Evolutionary conservation across 2,888 invertebrate species (phyloP), one percentile per base, ranked within the genome.

Genomic region (Drosophila phalerata): DNA sequence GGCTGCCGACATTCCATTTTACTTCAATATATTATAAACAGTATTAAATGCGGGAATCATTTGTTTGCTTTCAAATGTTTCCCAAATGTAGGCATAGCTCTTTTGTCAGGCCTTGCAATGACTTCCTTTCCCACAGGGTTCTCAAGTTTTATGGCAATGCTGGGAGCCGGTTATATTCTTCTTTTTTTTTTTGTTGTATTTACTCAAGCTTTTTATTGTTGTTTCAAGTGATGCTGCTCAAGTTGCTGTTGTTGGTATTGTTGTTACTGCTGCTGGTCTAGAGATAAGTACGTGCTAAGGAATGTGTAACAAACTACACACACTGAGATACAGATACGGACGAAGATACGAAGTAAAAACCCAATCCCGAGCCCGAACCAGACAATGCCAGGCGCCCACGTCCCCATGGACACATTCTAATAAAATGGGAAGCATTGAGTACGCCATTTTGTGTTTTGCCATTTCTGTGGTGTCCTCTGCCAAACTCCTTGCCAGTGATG

Each of bases 201-300:
- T 77, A 76, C 77, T 80, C 68, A 68, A 85, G 76, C 67, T 82
- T 87, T 89, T 85, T 86, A 89, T 89, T 89, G 87, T 86, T 88
- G 80, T 69, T 83, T 88, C 84, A 88, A 81, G 81, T 88, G 80
- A 55, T 71, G 70, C 42, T 43, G 42, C 13, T 43, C 19, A 17
- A 19, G 4, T 49, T 30, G 32, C 32, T 48, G 60, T 61, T 56
- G 60, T n/a, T 73, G 69, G 61, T 78, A 11, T 45, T 40, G 47
- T 48, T 55, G 60, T 30, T 52, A 22, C 25, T 38, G 71, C 10
- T 74, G 76, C 43, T 64, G 60, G 48, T 62, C 57, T 55, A 65
- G 53, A 82, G 88, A 88, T 89, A 84, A 89, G 83, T 84, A 84
- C 89, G 88, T 84, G 89, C 90, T 89, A 88, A 85, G 90, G 88